These are phyloP conservation scores for Dryomyza anilis DNA, from an alignment of 2,888 invertebrate genomes.

Conservation along the genomic window DNA sequence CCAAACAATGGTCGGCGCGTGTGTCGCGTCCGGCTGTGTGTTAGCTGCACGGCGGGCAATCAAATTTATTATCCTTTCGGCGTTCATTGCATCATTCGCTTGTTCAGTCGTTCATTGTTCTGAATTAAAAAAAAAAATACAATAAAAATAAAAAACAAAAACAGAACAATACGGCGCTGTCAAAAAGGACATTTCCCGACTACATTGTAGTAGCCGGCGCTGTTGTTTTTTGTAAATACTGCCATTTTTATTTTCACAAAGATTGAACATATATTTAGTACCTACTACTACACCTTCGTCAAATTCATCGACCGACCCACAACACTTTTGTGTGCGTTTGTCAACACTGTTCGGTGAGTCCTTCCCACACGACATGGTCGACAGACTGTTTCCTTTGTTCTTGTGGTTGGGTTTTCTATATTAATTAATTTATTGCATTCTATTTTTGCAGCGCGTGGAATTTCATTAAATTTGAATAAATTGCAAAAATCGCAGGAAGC, in stretches of 20 bases:
- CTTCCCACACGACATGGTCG: too few relatives aligned
- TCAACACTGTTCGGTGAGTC: too few relatives aligned
- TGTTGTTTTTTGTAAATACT: not conserved
- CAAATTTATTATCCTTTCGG: slow-evolving; percentile 21
- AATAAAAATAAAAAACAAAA: not conserved
- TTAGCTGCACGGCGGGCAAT: not conserved
- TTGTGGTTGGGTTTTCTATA: not conserved
- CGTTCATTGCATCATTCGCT: not conserved
- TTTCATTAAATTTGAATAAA: slow-evolving; percentile 10
- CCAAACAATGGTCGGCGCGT: not conserved
- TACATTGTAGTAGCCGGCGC: not conserved
- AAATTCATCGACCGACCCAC: too few relatives aligned
- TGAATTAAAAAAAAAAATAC: slow-evolving; percentile 1
- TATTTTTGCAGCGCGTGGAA: not conserved
- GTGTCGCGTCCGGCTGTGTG: not conserved
- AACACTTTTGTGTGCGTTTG: too few relatives aligned
- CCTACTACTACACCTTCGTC: too few relatives aligned
- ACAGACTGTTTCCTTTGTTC: not conserved
- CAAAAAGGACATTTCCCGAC: too few relatives aligned
- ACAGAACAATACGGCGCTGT: not conserved
- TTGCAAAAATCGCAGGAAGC: slow-evolving; percentile 3
- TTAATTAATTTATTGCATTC: slow-evolving; percentile 18
- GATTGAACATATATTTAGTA: too few relatives aligned
- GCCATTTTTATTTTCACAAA: too few relatives aligned
- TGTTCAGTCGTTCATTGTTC: slow-evolving; percentile 1